Evolutionary conservation across 92 coral and sea anemone species (phyloP).

Genomic region (Phenganax subtilis): DNA sequence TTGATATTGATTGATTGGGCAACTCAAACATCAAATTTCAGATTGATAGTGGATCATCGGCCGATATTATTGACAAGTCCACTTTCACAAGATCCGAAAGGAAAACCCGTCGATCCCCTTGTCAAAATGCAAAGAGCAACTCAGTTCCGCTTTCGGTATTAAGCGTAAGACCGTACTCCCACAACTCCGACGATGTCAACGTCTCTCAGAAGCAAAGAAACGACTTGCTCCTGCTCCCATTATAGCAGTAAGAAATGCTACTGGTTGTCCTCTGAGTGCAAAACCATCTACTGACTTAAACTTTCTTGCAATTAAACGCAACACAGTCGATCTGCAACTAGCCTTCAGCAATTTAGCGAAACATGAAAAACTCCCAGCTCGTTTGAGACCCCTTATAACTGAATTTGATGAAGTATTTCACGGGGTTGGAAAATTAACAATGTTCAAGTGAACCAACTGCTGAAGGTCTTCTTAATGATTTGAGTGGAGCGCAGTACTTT

Average conservation of each 20-base stretch:
- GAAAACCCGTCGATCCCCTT: neutral
- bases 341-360: neutral
- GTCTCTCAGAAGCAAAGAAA: conserved; percentile 5
- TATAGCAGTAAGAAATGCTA: neutral
- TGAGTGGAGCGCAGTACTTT: conserved; percentile 41
- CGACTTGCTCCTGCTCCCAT: neutral
- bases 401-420: conserved; percentile 18
- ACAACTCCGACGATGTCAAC: neutral
- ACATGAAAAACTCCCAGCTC: neutral
- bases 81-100: neutral
- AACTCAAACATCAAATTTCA: too few species aligned
- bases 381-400: conserved; percentile 1
- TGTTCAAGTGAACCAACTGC: conserved; percentile 14
- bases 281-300: conserved; percentile 25
- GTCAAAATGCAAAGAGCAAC: neutral
- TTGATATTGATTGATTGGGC: too few species aligned
- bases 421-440: conserved; percentile 18
- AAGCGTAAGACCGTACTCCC: neutral
- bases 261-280: conserved; percentile 10
- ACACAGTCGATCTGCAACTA: neutral
- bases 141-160: neutral
- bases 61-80: neutral
- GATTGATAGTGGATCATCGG: neutral
- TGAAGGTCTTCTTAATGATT: conserved; percentile 16
- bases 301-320: neutral